Evolutionary conservation across 2,888 invertebrate species (phyloP).

Genomic region (Leptopterna dolabrata): DNA sequence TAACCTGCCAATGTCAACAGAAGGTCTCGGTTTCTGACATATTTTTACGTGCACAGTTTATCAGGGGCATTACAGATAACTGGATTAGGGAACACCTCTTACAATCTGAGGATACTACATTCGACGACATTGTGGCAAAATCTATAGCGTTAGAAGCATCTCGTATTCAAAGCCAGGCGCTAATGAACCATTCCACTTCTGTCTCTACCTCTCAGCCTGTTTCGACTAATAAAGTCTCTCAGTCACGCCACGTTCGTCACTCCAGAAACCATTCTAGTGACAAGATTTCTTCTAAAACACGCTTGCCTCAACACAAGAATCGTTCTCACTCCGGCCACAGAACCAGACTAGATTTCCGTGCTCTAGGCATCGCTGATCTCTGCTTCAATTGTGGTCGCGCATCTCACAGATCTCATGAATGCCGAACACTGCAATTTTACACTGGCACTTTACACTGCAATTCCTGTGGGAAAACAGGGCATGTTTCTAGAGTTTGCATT

Average conservation of each 20-base stretch:
- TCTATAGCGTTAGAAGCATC: too few species aligned
- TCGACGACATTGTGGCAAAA: too few species aligned
- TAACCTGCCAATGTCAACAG: too few species aligned
- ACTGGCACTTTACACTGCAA: background rate
- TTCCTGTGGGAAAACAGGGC: background rate
- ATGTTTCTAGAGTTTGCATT: too few species aligned
- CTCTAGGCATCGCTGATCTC: slow-evolving; percentile 3
- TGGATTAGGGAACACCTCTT: too few species aligned
- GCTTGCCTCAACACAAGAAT: background rate
- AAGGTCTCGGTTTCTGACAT: too few species aligned
- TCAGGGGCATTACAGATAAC: too few species aligned
- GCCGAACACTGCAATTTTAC: too few species aligned
- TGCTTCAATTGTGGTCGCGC: background rate
- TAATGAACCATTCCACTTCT: slow-evolving; percentile 8
- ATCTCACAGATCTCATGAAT: background rate
- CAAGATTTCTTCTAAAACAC: background rate
- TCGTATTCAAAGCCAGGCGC: too few species aligned
- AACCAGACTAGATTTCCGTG: background rate
- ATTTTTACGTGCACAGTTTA: too few species aligned
- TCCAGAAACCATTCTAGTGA: background rate
- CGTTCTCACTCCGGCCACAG: background rate
- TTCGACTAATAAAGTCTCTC: background rate
- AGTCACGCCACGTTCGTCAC: background rate
- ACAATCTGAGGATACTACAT: too few species aligned
- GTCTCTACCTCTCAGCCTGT: background rate